A percentile compares a stretch with the other conserved stretches of the same genome.
Conservation (phyloP, 2,797 vertebrate species). For the Melanotaenia nigrans region DNA sequence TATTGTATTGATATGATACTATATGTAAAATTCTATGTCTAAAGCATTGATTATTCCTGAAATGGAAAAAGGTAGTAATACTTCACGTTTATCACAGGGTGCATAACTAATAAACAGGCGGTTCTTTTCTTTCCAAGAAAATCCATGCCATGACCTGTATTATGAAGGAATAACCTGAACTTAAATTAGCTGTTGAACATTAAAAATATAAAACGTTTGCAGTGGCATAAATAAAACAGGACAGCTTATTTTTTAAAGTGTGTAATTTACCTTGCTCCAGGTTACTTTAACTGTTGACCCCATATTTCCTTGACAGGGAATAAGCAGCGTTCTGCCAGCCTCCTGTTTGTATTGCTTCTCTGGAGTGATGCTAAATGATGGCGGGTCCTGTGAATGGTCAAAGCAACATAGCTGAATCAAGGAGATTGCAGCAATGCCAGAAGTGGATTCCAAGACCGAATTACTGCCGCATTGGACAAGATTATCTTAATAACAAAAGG, state of each 20-base stretch:
- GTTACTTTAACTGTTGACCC: constrained; percentile 83
- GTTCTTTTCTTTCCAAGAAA: no score
- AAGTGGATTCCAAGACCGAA: constrained; percentile 68
- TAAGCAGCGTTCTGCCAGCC: constrained; percentile 85
- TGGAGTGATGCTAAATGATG: constrained; percentile 85
- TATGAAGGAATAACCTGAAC: neutral
- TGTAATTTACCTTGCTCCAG: constrained; percentile 89
- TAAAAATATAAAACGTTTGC: neutral
- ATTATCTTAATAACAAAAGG: constrained; percentile 78
- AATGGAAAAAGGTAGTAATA: neutral
- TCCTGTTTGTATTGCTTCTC: constrained; percentile 88
- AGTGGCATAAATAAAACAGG: constrained; percentile 3
- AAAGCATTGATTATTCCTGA: neutral
- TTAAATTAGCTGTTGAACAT: neutral
- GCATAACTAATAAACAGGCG: neutral
- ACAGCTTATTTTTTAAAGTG: neutral
- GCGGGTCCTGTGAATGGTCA: constrained; percentile 86
- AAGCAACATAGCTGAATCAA: constrained; percentile 51
- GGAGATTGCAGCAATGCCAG: constrained; percentile 47
- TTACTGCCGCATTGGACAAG: constrained; percentile 66
- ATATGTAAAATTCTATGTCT: no score
- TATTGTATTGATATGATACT: no score
- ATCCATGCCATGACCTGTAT: no score
- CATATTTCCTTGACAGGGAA: constrained; percentile 85
- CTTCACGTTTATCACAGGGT: neutral